Evolutionary conservation across 2,113 vertebrate species (phyloP).

Genomic region (Chunga burmeisteri): DNA sequence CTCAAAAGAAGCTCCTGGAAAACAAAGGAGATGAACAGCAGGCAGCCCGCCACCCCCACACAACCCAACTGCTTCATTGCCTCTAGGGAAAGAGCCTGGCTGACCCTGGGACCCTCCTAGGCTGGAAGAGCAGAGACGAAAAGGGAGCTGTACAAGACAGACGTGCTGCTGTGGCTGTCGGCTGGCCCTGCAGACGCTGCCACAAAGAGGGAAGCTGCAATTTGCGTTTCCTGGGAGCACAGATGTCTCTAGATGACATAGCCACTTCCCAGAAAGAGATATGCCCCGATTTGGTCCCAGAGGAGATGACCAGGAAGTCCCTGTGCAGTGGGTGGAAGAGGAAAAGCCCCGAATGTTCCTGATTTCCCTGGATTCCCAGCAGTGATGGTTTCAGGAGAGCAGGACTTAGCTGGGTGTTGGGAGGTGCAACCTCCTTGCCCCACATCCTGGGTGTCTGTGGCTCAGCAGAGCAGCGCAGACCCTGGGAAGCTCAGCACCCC

Average conservation of each 20-base stretch:
- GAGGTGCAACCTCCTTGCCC: background rate
- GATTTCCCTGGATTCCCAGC: background rate
- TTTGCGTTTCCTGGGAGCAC: background rate
- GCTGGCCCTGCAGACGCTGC: background rate
- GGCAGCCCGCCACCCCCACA: background rate
- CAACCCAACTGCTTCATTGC: background rate
- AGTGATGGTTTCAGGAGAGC: background rate
- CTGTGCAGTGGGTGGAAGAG: background rate
- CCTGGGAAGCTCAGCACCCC: background rate
- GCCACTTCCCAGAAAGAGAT: background rate
- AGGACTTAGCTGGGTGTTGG: background rate
- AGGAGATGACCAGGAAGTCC: fast-evolving
- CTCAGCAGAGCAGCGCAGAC: background rate
- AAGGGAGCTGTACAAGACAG: background rate
- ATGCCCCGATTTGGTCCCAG: fast-evolving
- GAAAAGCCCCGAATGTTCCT: background rate
- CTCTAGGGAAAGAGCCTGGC: background rate
- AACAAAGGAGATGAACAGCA: constrained; percentile 42
- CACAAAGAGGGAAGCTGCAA: background rate
- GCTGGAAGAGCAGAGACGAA: background rate
- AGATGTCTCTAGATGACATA: background rate
- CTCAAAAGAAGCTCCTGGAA: background rate
- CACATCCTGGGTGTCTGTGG: background rate
- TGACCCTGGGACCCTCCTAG: background rate
- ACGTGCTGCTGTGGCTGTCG: background rate